phyloP scores from a whole-genome alignment of 2,113 vertebrate genomes.

The Strix aluco region DNA sequence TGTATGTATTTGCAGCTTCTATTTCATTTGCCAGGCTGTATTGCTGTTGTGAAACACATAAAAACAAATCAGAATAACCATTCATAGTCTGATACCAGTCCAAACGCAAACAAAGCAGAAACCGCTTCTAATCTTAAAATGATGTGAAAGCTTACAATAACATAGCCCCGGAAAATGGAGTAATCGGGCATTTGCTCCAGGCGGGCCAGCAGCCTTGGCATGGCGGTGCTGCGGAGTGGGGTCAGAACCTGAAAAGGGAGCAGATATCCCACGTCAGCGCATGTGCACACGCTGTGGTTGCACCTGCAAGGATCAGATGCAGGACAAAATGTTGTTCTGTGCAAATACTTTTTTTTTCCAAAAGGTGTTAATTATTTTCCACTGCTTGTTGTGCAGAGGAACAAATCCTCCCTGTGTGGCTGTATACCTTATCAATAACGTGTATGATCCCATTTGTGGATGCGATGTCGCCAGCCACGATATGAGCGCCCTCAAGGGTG shows the following conservation, averaged over 20 bases:
- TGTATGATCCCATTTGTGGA: slow-evolving; percentile 91
- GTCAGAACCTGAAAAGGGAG: slow-evolving; percentile 81
- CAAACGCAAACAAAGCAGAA: neutral
- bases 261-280: neutral
- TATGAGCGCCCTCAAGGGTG: slow-evolving; percentile 76
- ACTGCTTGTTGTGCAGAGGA: neutral
- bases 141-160: slow-evolving; percentile 77
- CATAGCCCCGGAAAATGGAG: slow-evolving; percentile 83
- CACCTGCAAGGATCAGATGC: neutral
- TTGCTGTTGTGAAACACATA: slow-evolving; percentile 72
- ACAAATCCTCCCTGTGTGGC: neutral
- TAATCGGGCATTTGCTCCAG: slow-evolving; percentile 84
- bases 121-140: neutral
- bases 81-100: neutral
- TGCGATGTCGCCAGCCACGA: slow-evolving; percentile 75
- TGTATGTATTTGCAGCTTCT: slow-evolving; percentile 78
- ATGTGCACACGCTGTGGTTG: too few relatives aligned
- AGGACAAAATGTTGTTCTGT: neutral
- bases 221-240: slow-evolving; percentile 72
- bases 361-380: neutral
- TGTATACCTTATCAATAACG: slow-evolving; percentile 82
- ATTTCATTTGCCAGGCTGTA: slow-evolving; percentile 80
- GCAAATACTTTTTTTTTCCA: neutral
- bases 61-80: neutral
- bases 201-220: slow-evolving; percentile 78